These are phyloP conservation scores for Heliconius erato DNA, from an alignment of 2,888 invertebrate species.

Conservation along the genomic window DNA sequence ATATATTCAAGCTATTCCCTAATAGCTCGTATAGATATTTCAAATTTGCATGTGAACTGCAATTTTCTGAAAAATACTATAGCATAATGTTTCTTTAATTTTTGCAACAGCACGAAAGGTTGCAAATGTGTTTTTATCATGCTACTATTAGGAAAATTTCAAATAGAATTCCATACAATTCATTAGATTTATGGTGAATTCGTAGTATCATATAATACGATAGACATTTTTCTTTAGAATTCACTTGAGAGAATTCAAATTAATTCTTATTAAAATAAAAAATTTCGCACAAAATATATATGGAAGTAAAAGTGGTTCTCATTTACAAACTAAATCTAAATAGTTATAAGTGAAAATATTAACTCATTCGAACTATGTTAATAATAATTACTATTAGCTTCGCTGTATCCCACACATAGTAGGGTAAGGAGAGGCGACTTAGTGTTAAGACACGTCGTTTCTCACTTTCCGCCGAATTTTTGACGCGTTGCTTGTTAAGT, in stretches of 20 bases:
- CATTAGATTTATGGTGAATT: constrained; percentile 9
- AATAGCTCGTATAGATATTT: constrained; percentile 34
- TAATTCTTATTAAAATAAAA: neutral
- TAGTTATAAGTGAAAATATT: too few species aligned
- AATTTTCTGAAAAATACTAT: constrained; percentile 41
- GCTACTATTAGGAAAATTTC: constrained; percentile 33
- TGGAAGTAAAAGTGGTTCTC: too few species aligned
- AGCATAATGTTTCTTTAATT: constrained; percentile 45
- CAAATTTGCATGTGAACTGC: constrained; percentile 46
- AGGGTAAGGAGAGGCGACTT: too few species aligned
- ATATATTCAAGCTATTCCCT: constrained; percentile 18
- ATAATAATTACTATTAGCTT: too few species aligned
- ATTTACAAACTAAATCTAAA: too few species aligned
- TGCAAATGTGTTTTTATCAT: constrained; percentile 40
- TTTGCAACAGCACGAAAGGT: constrained; percentile 42
- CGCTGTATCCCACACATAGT: too few species aligned
- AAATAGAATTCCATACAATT: constrained; percentile 17
- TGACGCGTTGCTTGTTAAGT: too few species aligned
- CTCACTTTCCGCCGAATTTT: too few species aligned
- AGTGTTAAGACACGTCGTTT: too few species aligned
- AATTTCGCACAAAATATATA: neutral
- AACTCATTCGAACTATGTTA: too few species aligned
- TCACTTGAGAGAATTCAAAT: too few species aligned
- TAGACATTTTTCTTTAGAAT: neutral
- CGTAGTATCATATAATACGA: neutral